A percentile compares a stretch with the other conserved stretches of the same genome.
These are phyloP conservation scores for Babylonia areolata DNA, from an alignment of 1,140 invertebrate genomes.

Conservation along the genomic window DNA sequence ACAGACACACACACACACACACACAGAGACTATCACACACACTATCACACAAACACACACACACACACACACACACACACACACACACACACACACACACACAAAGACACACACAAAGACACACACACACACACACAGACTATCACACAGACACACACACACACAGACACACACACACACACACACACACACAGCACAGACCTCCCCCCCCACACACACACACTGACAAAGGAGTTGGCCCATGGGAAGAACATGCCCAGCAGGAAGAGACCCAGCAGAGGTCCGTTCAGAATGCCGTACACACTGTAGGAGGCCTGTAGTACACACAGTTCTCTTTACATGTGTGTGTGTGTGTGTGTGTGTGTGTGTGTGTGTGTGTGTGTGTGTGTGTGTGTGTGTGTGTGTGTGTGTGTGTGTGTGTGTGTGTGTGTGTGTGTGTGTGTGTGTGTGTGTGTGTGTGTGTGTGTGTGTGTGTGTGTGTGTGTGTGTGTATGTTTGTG, in stretches of 20 bases:
- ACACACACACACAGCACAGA: neutral
- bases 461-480: no score
- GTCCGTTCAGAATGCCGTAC: conserved; percentile 70
- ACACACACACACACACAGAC: neutral
- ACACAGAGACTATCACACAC: no score
- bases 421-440: no score
- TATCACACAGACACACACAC: neutral
- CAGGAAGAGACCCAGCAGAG: conserved; percentile 70
- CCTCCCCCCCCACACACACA: no score
- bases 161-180: no score
- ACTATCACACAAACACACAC: neutral
- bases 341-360: no score
- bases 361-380: no score
- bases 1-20: conserved; percentile 1
- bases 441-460: no score
- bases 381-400: no score
- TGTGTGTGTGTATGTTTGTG: no score
- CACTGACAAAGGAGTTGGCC: conserved; percentile 62
- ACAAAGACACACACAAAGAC: neutral
- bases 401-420: no score
- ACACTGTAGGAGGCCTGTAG: conserved; percentile 78
- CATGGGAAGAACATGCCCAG: conserved; percentile 74
- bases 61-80: neutral
- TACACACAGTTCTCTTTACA: neutral
- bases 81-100: neutral